A percentile compares a stretch with the other conserved stretches of the same genome.
phyloP scores from a whole-genome alignment of 2,888 invertebrate genomes.

The Digitonthophagus gazella region DNA sequence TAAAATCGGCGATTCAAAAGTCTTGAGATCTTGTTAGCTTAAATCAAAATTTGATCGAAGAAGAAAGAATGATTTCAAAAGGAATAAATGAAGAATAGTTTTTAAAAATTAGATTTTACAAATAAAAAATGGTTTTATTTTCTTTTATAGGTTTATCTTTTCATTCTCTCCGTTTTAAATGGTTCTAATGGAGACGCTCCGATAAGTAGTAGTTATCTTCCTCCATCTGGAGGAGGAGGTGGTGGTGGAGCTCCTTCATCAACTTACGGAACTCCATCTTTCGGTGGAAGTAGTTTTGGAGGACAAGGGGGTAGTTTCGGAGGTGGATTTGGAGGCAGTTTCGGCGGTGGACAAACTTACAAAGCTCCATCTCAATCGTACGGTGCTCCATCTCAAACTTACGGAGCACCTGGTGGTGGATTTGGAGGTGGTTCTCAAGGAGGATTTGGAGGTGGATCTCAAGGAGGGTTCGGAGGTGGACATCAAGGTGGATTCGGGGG shows the following conservation, averaged over 20 bases:
- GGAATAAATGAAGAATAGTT: no score
- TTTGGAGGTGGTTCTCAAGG: conserved; percentile 13
- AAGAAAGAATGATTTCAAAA: no score
- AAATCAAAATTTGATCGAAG: no score
- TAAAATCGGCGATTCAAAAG: no score
- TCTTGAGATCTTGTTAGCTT: no score
- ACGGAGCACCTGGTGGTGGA: conserved; percentile 25
- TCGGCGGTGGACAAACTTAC: conserved; percentile 37
- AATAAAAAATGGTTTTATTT: background rate
- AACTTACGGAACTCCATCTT: conserved; percentile 36
- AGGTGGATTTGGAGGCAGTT: conserved; percentile 33
- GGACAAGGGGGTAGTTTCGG: conserved; percentile 35
- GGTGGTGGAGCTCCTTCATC: conserved; percentile 41
- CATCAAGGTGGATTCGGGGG: no score
- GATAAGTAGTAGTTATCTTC: conserved; percentile 22
- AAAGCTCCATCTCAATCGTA: conserved; percentile 29
- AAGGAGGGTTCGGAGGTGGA: conserved; percentile 24
- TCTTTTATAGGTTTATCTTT: background rate
- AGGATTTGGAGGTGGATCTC: conserved; percentile 8
- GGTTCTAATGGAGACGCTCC: conserved; percentile 20
- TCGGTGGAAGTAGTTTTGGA: conserved; percentile 39
- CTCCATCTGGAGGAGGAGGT: conserved; percentile 27
- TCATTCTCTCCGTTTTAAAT: background rate
- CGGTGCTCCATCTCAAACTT: conserved; percentile 17
- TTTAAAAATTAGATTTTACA: no score